These are phyloP conservation scores for Catotricha subobsoleta DNA, from an alignment of 2,888 invertebrate species.

Conservation along the genomic window DNA sequence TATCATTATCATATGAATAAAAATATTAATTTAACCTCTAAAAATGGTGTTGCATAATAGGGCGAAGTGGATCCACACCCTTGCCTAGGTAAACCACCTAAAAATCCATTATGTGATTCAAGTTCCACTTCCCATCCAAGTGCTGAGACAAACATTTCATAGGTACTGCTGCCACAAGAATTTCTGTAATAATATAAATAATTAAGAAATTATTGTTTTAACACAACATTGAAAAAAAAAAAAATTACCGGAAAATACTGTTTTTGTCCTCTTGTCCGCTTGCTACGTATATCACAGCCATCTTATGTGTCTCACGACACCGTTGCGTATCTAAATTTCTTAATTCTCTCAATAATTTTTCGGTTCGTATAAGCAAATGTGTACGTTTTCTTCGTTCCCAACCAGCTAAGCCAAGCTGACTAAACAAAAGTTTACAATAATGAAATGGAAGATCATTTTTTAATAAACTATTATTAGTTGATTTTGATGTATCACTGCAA, in stretches of 20 bases:
- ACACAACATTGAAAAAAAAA: neutral
- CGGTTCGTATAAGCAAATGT: constrained; percentile 72
- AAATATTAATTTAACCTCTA: constrained; percentile 39
- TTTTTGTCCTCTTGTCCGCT: constrained; percentile 93
- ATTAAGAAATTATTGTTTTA: too few relatives aligned
- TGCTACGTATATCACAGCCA: constrained; percentile 96
- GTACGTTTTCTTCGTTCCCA: constrained; percentile 75
- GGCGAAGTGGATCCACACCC: constrained; percentile 84
- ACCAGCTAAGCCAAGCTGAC: constrained; percentile 76
- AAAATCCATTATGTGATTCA: constrained; percentile 86
- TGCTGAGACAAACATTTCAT: constrained; percentile 63
- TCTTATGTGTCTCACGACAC: constrained; percentile 86
- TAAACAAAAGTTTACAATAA: constrained; percentile 72
- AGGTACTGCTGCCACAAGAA: constrained; percentile 77
- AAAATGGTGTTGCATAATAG: constrained; percentile 82
- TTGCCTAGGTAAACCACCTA: constrained; percentile 82
- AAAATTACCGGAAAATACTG: constrained; percentile 45
- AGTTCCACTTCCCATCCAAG: constrained; percentile 64
- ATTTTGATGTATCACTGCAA: neutral
- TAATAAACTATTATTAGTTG: constrained; percentile 30
- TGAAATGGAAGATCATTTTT: constrained; percentile 49
- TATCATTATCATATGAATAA: neutral
- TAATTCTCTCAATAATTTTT: constrained; percentile 74
- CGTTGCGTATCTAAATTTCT: constrained; percentile 82
- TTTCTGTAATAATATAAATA: constrained; percentile 42